Evolutionary conservation across 2,888 invertebrate genomes (phyloP), one percentile per base, ranked within the genome.

Genomic region (Parnassius orleans): DNA sequence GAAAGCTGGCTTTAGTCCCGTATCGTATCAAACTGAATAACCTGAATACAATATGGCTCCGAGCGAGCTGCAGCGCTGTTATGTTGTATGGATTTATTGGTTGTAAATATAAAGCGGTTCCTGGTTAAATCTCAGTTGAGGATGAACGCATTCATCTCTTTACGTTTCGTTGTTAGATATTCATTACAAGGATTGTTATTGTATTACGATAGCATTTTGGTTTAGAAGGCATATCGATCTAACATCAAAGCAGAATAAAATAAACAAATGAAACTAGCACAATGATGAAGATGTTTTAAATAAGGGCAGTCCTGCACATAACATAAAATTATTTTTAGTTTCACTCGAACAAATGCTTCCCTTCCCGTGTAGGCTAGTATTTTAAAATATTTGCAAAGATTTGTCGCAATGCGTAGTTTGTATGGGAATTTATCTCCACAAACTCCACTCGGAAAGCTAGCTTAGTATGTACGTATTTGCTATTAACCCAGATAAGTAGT

Each of bases 1-100:
- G 79, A 81, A 81, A 79, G 80, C 79, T 79, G 78, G 80, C 79
- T 81, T 77, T 80, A 76, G 81, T 76, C 78, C 73, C 76, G 76
- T 79, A 79, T 75, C 75, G 71, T 74, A 76, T 81, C 83, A 78
- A 73, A 76, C 77, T 80, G 80, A 81, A 83, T 84, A 86, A 83
- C 79, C 75, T 67, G 73, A 71, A 74, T 69, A 33, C 75, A 80
- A 81, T 80, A 80, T 76, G 73, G 75, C 76, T 78, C 70, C 74
- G 69, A 74, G 70, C 70, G 68, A 53, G 64, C 68, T 66, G 56
- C 60, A 63, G 60, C 53, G 55, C 12, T 59, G 63, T 55, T 64
- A 67, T 67, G 62, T 57, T 66, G 56, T 65, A 68, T 63, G 65
- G 65, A 68, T 68, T 69, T 71, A 68, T 68, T 66, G 63, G 56